Evolutionary conservation across 2,797 vertebrate species (phyloP).

Genomic region (Molothrus aeneus): DNA sequence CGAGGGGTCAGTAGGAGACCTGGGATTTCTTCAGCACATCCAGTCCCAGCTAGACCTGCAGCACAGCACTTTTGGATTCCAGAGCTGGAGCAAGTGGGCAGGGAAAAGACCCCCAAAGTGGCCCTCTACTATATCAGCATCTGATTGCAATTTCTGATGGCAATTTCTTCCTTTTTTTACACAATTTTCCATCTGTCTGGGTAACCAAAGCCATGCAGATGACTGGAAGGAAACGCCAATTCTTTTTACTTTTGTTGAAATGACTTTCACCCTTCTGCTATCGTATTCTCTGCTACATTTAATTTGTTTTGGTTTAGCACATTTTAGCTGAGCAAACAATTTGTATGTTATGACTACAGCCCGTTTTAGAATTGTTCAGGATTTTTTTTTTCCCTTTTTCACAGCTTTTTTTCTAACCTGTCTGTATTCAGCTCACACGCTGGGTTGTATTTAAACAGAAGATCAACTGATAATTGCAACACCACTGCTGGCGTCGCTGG

Average conservation of each 20-base stretch:
- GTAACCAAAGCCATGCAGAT: conserved; percentile 20
- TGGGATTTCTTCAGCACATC: not conserved
- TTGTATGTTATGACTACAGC: conserved; percentile 49
- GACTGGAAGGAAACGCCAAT: not conserved
- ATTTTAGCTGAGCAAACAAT: conserved; percentile 62
- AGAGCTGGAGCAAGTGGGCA: not conserved
- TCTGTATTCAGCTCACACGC: conserved; percentile 63
- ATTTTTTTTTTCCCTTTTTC: not conserved
- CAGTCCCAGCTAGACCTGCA: not conserved
- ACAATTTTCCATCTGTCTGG: not conserved
- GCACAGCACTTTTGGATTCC: not conserved
- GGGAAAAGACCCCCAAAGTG: not conserved
- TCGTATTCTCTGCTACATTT: conserved; percentile 38
- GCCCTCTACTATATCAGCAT: not conserved
- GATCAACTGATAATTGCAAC: conserved; percentile 72
- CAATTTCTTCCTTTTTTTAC: not conserved
- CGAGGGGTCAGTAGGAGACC: not conserved
- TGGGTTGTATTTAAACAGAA: conserved; percentile 70
- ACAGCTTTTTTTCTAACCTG: conserved; percentile 42
- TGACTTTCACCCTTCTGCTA: conserved; percentile 50
- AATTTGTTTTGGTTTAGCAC: conserved; percentile 68
- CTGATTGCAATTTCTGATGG: conserved; percentile 13
- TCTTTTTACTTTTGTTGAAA: conserved; percentile 48
- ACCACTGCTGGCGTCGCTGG: conserved; percentile 41
- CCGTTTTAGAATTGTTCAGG: conserved; percentile 15